phyloP scores from a whole-genome alignment of 2,888 invertebrate species.

The Eulithis testata region DNA sequence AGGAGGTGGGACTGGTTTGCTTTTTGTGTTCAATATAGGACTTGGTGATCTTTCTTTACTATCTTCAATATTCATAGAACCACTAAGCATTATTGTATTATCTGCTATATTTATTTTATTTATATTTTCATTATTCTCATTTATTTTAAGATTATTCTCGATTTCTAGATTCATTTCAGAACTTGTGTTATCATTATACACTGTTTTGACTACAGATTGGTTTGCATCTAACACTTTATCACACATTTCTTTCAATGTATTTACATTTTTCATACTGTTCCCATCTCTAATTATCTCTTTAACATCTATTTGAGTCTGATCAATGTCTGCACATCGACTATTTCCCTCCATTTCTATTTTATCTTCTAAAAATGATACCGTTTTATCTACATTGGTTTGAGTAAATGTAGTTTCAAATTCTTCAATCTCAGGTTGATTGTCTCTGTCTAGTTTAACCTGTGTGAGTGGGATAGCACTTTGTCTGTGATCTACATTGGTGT shows the following conservation, averaged over 20 bases:
- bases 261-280: background rate
- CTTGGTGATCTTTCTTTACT: slow-evolving; percentile 49
- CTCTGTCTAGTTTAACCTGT: slow-evolving; percentile 11
- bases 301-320: slow-evolving; percentile 4
- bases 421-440: slow-evolving; percentile 13
- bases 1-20: slow-evolving; percentile 40
- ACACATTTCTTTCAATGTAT: slow-evolving; percentile 16
- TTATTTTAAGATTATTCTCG: background rate
- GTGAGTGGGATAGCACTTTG: background rate
- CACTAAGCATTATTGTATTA: background rate
- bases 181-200: background rate
- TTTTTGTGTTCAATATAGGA: slow-evolving; percentile 55
- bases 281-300: background rate
- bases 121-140: background rate
- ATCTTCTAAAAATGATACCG: slow-evolving; percentile 18
- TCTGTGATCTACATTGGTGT: slow-evolving; percentile 10
- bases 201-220: background rate
- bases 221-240: slow-evolving; percentile 5
- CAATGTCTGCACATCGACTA: background rate
- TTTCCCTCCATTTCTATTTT: slow-evolving; percentile 7
- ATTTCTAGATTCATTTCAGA: background rate
- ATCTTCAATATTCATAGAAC: slow-evolving; percentile 28
- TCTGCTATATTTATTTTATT: background rate
- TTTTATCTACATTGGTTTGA: slow-evolving; percentile 29
- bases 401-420: slow-evolving; percentile 38